These are phyloP conservation scores for Enteromius anoplus DNA, from an alignment of 2,797 vertebrate species.

Conservation along the genomic window DNA sequence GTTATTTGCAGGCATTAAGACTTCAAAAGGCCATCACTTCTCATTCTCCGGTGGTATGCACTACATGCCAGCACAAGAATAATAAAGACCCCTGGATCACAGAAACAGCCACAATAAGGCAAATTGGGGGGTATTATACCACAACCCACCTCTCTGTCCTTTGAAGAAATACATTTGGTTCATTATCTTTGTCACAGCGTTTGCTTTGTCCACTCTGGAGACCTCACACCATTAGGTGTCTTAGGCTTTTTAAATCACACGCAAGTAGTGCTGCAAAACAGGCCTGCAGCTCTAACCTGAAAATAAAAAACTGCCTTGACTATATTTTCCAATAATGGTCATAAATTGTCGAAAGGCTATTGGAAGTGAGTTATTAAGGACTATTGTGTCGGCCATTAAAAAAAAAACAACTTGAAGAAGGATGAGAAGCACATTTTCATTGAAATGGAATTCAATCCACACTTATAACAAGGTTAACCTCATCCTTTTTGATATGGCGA, in stretches of 20 bases:
- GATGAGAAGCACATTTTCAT: neutral
- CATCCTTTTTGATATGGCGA: neutral
- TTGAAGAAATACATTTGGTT: neutral
- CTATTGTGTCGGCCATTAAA: neutral
- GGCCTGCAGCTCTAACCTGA: neutral
- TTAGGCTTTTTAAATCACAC: neutral
- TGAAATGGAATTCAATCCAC: neutral
- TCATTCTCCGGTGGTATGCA: constrained; percentile 35
- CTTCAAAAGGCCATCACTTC: constrained; percentile 58
- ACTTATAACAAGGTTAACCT: neutral
- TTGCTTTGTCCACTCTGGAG: constrained; percentile 14
- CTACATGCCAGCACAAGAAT: constrained; percentile 33
- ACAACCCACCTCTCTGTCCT: constrained; percentile 13
- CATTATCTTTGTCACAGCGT: constrained; percentile 8
- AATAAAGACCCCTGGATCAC: constrained; percentile 37
- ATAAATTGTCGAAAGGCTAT: neutral
- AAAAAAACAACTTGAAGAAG: neutral
- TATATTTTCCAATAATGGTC: neutral
- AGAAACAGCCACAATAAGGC: neutral
- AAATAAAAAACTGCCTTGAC: neutral
- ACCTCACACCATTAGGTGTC: neutral
- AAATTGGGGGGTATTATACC: neutral
- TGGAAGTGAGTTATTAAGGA: neutral
- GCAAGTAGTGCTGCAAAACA: neutral
- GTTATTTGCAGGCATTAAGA: constrained; percentile 61